Percentiles rank a stretch among this genome's conserved stretches.
phyloP scores from a whole-genome alignment of 2,113 vertebrate species.

The Caranx ignobilis region DNA sequence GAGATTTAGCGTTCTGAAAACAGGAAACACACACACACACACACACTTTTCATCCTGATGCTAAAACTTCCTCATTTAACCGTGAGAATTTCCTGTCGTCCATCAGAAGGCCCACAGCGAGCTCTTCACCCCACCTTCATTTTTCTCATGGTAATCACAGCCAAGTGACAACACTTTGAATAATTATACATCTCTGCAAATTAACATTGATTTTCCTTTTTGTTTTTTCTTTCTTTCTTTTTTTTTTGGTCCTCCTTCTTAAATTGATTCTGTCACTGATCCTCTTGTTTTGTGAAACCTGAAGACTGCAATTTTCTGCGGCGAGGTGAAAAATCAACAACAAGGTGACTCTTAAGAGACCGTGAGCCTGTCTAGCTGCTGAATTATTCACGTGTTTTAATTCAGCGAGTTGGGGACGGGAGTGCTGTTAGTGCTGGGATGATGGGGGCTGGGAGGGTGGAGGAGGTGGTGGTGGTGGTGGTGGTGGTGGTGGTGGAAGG shows the following conservation, averaged over 20 bases:
- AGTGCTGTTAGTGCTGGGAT: conserved; percentile 36
- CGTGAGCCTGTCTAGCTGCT: conserved; percentile 52
- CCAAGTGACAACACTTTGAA: conserved; percentile 52
- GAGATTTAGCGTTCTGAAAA: background rate
- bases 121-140: conserved; percentile 16
- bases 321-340: conserved; percentile 57
- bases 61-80: background rate
- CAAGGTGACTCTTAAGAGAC: conserved; percentile 75
- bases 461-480: background rate
- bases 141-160: conserved; percentile 37
- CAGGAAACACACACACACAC: too few species aligned
- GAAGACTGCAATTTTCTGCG: conserved; percentile 62
- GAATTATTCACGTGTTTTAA: conserved; percentile 77
- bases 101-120: background rate
- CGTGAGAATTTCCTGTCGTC: background rate
- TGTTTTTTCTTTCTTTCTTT: background rate
- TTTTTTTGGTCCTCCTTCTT: conserved; percentile 22
- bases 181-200: conserved; percentile 73
- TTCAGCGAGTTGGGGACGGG: conserved; percentile 46
- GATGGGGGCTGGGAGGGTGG: background rate
- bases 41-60: background rate
- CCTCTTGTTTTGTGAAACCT: conserved; percentile 66
- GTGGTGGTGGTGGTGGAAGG: background rate
- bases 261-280: conserved; percentile 73
- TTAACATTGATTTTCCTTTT: conserved; percentile 62